Evolutionary conservation across 2,797 vertebrate species (phyloP), one percentile per base, ranked within the genome.

Genomic region (Pipistrellus nathusii): DNA sequence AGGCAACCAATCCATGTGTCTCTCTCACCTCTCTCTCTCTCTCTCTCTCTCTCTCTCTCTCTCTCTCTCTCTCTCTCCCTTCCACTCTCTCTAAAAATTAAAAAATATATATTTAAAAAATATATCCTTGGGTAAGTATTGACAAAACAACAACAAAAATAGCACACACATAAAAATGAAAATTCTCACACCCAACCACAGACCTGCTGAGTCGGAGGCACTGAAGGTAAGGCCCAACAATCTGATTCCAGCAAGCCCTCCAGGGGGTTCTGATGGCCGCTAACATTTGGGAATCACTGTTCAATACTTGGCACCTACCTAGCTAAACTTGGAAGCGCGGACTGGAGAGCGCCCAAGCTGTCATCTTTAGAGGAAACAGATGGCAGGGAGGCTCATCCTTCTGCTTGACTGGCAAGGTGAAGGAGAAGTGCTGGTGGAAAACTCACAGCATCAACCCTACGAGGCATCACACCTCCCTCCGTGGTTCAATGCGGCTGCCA

Each of bases 311-410:
- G 86, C 69, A 72, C 48, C 73, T 17, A n/a, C 25, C 69, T 41
- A 14, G 41, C 53, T 93, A 87, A 90, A 88, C 71, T 71, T 85
- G 81, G 81, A 95, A 91, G 68, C 32, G 78, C 71, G 27, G 57
- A 81, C 69, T 91, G 68, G 48, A 91, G 91, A 93, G 68, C 27
- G 83, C 71, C 30, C 38, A 69, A 64, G 87, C 15, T 72, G 66
- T 87, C 80, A 80, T 68, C 75, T 81, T 92, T 75, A 73, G 82
- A 85, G 46, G 62, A 95, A 93, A 57, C 76, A 93, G 93, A 96
- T 85, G 80, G 77, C 81, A 94, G 86, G 48, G 76, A 94, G 23
- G 30, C 85, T 64, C 72, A 76, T 32, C 44, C 86, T 86, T 91
- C 82, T 73, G 73, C 78, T 57, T 90, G 66, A 85, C 53, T 93